These are phyloP conservation scores for Brachionus rubens DNA, from an alignment of 1,140 invertebrate species.

Conservation along the genomic window DNA sequence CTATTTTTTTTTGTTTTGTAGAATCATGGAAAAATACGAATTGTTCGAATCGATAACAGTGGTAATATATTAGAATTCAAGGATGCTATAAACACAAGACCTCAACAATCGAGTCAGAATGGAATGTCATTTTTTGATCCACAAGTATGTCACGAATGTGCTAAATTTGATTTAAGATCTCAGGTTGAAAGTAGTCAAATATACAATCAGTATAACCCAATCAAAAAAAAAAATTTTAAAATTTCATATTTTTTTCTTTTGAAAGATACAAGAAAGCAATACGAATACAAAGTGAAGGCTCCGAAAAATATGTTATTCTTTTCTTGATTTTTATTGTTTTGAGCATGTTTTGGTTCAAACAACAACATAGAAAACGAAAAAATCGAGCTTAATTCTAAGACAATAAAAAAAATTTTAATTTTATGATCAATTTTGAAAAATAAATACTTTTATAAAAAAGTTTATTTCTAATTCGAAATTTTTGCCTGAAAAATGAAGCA, in stretches of 20 bases:
- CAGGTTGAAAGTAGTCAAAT: neutral
- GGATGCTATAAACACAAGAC: neutral
- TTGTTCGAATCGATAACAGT: neutral
- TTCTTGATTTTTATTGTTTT: constrained; percentile 31
- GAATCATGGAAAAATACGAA: neutral
- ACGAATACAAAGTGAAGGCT: neutral
- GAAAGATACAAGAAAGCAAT: neutral
- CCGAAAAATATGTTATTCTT: constrained; percentile 14
- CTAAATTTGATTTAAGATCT: neutral
- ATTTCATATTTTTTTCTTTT: neutral
- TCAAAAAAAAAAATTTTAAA: too few relatives aligned
- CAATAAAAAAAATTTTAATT: neutral
- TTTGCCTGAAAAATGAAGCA: neutral
- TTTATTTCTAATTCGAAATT: neutral
- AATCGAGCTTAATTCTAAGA: neutral
- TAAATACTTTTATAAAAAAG: neutral
- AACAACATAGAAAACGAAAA: neutral
- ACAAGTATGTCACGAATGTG: neutral
- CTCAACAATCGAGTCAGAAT: neutral
- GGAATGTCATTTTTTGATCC: neutral
- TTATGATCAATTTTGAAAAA: neutral
- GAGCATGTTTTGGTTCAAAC: constrained; percentile 28
- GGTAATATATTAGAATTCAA: neutral
- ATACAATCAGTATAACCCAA: neutral
- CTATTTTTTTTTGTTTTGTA: constrained; percentile 1